These are phyloP conservation scores for Ochropleura plecta DNA, from an alignment of 2,888 invertebrate species.

Conservation along the genomic window DNA sequence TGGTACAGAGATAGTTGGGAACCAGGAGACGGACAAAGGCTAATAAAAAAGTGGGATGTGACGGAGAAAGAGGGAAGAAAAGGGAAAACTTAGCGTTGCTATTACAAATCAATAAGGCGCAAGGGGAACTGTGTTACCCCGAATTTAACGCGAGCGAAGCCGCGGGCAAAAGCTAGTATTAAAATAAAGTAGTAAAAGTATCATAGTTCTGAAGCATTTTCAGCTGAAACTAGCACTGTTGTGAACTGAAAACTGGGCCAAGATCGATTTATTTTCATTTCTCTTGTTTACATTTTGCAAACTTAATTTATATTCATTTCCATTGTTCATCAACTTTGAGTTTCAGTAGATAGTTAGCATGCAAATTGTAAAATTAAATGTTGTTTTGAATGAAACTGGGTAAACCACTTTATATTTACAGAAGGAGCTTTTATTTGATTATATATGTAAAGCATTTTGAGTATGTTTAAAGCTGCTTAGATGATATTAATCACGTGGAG, in stretches of 20 bases:
- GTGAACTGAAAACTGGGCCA: conserved; percentile 22
- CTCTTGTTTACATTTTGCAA: conserved; percentile 17
- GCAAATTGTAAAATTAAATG: conserved; percentile 9
- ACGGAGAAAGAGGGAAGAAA: too few species aligned
- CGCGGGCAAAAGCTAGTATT: not conserved
- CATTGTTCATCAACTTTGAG: conserved; percentile 31
- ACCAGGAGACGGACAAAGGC: too few species aligned
- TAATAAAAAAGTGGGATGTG: too few species aligned
- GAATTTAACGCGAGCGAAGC: too few species aligned
- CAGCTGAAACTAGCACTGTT: not conserved
- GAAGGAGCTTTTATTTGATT: too few species aligned
- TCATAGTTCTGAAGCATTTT: conserved; percentile 1
- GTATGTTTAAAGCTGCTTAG: too few species aligned
- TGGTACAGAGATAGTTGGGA: too few species aligned
- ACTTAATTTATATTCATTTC: conserved; percentile 27
- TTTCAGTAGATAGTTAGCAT: conserved; percentile 19
- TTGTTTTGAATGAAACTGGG: not conserved
- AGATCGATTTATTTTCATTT: conserved; percentile 30
- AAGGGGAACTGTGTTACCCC: too few species aligned
- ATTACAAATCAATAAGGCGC: too few species aligned
- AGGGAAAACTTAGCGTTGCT: too few species aligned
- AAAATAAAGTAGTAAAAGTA: not conserved
- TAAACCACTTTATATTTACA: not conserved
- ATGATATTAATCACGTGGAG: too few species aligned
- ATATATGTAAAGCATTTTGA: too few species aligned